These are phyloP conservation scores for Typhlichthys eigenmanni DNA, from an alignment of 2,797 vertebrate species.

Conservation along the genomic window DNA sequence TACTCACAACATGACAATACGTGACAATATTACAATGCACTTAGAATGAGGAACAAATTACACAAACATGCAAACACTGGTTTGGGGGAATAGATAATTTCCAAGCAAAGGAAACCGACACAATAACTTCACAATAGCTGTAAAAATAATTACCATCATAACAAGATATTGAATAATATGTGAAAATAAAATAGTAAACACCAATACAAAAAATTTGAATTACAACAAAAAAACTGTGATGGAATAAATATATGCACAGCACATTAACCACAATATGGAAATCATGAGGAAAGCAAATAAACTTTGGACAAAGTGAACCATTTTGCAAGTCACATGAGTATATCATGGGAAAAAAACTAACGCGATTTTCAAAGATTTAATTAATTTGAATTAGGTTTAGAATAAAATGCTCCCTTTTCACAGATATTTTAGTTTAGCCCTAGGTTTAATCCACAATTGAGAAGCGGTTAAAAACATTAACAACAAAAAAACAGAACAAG, in stretches of 20 bases:
- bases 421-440: slow-evolving; percentile 18
- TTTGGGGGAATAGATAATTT: slow-evolving; percentile 64
- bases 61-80: slow-evolving; percentile 84
- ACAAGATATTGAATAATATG: slow-evolving; percentile 55
- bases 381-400: slow-evolving; percentile 34
- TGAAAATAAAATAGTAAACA: slow-evolving; percentile 56
- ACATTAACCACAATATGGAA: slow-evolving; percentile 44
- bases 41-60: slow-evolving; percentile 63
- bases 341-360: slow-evolving; percentile 17
- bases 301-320: slow-evolving; percentile 53
- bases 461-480: slow-evolving; percentile 35
- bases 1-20: slow-evolving; percentile 25
- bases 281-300: slow-evolving; percentile 24
- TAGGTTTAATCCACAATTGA: slow-evolving; percentile 58
- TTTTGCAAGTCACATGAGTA: slow-evolving; percentile 46
- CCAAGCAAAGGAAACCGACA: slow-evolving; percentile 71
- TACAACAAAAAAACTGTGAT: slow-evolving; percentile 52
- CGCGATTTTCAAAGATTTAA: slow-evolving; percentile 51
- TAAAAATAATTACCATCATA: slow-evolving; percentile 56
- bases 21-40: slow-evolving; percentile 64
- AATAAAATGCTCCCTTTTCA: neutral
- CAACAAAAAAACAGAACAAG: slow-evolving; percentile 12
- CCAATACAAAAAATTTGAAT: slow-evolving; percentile 47
- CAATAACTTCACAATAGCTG: slow-evolving; percentile 46
- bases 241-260: slow-evolving; percentile 38